Evolutionary conservation across 2,888 invertebrate species (phyloP), one percentile per base, ranked within the genome.

Genomic region (Monoplex corrugatus): DNA sequence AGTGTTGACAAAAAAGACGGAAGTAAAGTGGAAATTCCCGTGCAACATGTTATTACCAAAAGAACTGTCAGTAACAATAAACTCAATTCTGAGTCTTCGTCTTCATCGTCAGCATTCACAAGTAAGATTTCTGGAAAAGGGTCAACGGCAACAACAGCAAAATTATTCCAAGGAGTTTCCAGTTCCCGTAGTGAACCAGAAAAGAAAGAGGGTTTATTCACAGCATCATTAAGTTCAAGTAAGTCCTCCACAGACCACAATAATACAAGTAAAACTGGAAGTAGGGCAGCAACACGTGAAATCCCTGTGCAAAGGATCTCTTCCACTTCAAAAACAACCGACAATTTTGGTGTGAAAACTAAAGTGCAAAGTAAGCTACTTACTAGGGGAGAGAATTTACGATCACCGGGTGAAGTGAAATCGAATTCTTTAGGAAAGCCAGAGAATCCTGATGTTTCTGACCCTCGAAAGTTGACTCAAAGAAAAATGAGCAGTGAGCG

Each of bases 401-500:
- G 32, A 28, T 82, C 87, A 16, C 68, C 88, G 10, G 57, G 28
- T 16, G 85, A 85, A 5, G 85, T 75, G 68, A 87, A 87, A 63
- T 35, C 80, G 45, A 84, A 87, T 57, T 50, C 82, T 8, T 32
- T 35, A 63, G 82, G n/a, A 82, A 85, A 85, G 28, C 57, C 87
- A 63, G 45, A n/a, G n/a, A 87, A 89, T 57, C 50, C 83, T n/a
- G 87, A 87, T 16, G 78, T 86, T 43, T 63, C 87, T 43, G 87
- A 85, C 63, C 57, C 89, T 43, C 38, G 80, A 28, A 86, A 78
- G 57, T 43, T 75, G n/a, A 45, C 63, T 28, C 35, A 91, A 16
- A 90, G 91, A 16, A 92, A 93, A 90, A 91, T 92, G 89, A 92
- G 92, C 87, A 90, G 90, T 19, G 92, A 92, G 82, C 88, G 91